Conservation (phyloP, 30 jellyfish, hydroid and myxozoan genomes). For the Aurelia coerulea region DNA sequence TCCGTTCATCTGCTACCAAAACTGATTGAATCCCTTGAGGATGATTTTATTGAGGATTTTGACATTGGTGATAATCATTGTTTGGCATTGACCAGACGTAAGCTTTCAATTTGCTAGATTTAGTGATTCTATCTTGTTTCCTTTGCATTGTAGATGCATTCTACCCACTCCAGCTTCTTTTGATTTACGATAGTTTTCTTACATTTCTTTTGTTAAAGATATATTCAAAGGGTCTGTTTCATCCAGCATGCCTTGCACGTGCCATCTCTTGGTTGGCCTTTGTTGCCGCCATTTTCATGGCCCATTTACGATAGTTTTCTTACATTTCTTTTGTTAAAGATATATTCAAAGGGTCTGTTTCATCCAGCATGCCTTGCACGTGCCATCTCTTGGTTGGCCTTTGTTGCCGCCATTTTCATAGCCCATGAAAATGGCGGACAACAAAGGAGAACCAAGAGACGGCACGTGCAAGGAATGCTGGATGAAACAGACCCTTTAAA, state of each 20-base stretch:
- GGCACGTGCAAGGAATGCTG: too few relatives aligned
- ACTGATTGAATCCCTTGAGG: slow-evolving; percentile 75
- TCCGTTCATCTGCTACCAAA: slow-evolving; percentile 91
- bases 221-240: too few relatives aligned
- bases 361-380: too few relatives aligned
- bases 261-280: too few relatives aligned
- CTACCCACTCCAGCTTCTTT: neutral
- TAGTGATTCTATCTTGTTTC: neutral
- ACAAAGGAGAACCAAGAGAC: too few relatives aligned
- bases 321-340: neutral
- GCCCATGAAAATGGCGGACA: too few relatives aligned
- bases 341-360: too few relatives aligned
- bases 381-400: too few relatives aligned
- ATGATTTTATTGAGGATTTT: slow-evolving; percentile 70
- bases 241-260: too few relatives aligned
- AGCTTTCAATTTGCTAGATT: neutral
- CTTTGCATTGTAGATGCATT: neutral
- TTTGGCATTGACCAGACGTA: slow-evolving; percentile 90
- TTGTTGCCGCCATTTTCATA: too few relatives aligned
- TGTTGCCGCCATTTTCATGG: too few relatives aligned
- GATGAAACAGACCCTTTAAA: too few relatives aligned
- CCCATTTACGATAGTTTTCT: neutral
- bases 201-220: neutral
- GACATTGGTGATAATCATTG: slow-evolving; percentile 97
- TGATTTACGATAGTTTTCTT: neutral